phyloP scores from a whole-genome alignment of 2,888 invertebrate species.

The Melanophora roralis region DNA sequence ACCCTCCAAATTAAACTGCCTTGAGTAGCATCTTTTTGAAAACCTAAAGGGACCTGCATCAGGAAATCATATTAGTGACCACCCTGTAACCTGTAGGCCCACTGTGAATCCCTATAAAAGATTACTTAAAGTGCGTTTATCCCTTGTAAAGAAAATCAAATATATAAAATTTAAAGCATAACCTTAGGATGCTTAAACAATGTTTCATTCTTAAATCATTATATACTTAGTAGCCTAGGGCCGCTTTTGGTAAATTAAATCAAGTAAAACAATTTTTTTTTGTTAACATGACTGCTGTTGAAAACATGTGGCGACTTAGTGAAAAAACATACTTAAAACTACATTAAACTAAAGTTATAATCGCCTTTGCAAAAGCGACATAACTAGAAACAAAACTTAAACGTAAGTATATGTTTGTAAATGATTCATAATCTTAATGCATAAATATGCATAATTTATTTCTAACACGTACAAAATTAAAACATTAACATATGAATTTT shows the following conservation, averaged over 20 bases:
- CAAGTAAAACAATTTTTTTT: conserved; percentile 27
- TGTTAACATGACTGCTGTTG: conserved; percentile 22
- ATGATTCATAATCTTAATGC: background rate
- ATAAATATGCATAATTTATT: background rate
- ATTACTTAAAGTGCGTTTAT: too few species aligned
- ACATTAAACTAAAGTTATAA: background rate
- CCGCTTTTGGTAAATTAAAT: background rate
- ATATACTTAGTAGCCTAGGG: background rate
- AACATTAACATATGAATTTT: background rate
- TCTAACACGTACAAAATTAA: conserved; percentile 13
- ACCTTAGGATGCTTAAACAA: background rate
- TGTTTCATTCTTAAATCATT: background rate
- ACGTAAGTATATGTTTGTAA: background rate
- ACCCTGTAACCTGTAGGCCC: too few species aligned
- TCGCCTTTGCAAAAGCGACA: too few species aligned
- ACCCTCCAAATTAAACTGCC: too few species aligned
- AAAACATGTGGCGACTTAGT: background rate
- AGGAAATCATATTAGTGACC: too few species aligned
- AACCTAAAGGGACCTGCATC: too few species aligned
- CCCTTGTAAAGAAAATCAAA: background rate
- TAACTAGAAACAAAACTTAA: background rate
- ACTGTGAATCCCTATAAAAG: too few species aligned
- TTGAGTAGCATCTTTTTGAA: too few species aligned
- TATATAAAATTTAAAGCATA: conserved; percentile 15
- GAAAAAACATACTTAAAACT: background rate